These are phyloP conservation scores for Scaptomyza montana DNA, from an alignment of 1,140 invertebrate genomes.

Conservation along the genomic window DNA sequence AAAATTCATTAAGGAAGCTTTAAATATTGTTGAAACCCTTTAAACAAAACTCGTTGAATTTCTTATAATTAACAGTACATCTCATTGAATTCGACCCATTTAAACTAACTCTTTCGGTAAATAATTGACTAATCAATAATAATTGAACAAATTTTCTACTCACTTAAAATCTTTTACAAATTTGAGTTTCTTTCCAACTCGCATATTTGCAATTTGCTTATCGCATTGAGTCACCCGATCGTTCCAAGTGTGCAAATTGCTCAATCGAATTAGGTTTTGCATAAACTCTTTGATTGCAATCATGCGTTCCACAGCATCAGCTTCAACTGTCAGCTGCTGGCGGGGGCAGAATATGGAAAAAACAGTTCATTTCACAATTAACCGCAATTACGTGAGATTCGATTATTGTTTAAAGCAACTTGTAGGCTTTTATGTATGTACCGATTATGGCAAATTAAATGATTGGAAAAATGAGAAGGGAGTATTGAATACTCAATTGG, in stretches of 20 bases:
- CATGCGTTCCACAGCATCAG: constrained; percentile 11
- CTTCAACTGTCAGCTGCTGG: background rate
- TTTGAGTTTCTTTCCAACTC: background rate
- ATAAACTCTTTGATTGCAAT: constrained; percentile 16
- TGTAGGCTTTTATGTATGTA: constrained; percentile 13
- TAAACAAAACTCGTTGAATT: too few relatives aligned
- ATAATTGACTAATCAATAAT: too few relatives aligned
- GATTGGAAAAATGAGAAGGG: background rate
- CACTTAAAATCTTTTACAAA: background rate
- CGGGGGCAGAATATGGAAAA: constrained; percentile 14
- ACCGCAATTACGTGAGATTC: constrained; percentile 70
- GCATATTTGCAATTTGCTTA: background rate
- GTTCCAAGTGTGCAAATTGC: constrained; percentile 19
- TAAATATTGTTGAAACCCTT: too few relatives aligned
- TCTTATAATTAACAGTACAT: too few relatives aligned
- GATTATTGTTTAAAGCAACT: constrained; percentile 49
- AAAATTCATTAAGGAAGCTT: too few relatives aligned
- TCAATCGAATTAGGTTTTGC: constrained; percentile 22
- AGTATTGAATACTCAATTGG: background rate
- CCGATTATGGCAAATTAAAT: constrained; percentile 15
- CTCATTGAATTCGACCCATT: too few relatives aligned
- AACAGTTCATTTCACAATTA: constrained; percentile 63
- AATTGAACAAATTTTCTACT: too few relatives aligned
- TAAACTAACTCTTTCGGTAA: too few relatives aligned
- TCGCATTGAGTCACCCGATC: constrained; percentile 20